Evolutionary conservation across 2,113 vertebrate species (phyloP), one percentile per base, ranked within the genome.

Genomic region (Silurus asotus): DNA sequence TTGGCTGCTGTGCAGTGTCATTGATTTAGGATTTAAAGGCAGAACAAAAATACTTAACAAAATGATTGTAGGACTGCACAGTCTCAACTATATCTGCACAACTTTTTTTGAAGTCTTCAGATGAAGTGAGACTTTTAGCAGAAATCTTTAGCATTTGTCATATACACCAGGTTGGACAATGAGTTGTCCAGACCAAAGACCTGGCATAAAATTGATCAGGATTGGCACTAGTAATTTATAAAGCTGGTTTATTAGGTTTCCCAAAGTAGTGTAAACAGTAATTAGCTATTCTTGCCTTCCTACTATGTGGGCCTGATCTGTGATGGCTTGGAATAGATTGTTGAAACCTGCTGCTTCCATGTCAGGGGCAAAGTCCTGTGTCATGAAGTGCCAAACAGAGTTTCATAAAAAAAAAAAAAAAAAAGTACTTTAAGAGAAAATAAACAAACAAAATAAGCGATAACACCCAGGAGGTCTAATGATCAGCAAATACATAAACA

Each of bases 381-480:
- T 72, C 19, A 49, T 45, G 15, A 45, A 72, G 15, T 72, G 28
- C 37, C 37, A 48, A 37, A 72, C 37, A 48, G 1, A 4, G 8
- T 23, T 74, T 74, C 23, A 74, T 74, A 49, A 74, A 72, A 37
- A 37, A 74, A 19, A 74, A 74, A 51, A 49, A 74, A 72, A 37
- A 37, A 74, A 19, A 74, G 9, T 2, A 49, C 8, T 10, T 1
- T 72, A 7, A 74, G 8, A 23, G 4, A 1, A 53, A 53, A 76
- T 23, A 14, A 53, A 25, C 49, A 25, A 76, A 76, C 11, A 6
- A 11, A 55, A 6, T 13, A 55, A 3, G 49, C 74, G 55, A 55
- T 48, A 48, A 72, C 15, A 72, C 69, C 45, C 20, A 51, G 8
- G 48, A 11, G 7, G 13, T 77, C 11, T 77, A 13, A 8, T 77